These are phyloP conservation scores for Morus bassanus DNA, from an alignment of 2,797 vertebrate species.

Conservation along the genomic window DNA sequence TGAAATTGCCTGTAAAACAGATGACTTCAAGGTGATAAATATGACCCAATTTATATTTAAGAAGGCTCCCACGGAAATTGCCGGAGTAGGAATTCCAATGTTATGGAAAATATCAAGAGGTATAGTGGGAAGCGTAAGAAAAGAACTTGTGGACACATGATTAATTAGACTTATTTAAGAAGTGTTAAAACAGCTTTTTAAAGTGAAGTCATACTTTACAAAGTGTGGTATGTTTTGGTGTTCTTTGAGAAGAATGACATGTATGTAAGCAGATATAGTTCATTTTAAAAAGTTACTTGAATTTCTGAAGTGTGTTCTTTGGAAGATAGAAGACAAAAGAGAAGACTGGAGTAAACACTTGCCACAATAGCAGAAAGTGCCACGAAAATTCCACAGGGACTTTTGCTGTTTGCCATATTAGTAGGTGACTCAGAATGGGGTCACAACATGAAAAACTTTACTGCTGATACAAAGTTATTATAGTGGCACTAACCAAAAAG, in stretches of 20 bases:
- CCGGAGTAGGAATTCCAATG: neutral
- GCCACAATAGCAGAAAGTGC: neutral
- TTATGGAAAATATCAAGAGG: neutral
- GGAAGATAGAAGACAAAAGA: neutral
- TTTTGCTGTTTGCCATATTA: neutral
- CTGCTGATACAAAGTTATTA: neutral
- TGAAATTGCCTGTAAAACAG: neutral
- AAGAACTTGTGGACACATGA: neutral
- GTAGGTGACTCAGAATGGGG: neutral
- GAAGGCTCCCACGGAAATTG: neutral
- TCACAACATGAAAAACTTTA: neutral
- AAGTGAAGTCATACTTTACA: neutral
- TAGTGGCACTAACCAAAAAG: neutral
- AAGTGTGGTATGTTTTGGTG: neutral
- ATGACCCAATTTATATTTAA: neutral
- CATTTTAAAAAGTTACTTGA: neutral
- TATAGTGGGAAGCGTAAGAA: neutral
- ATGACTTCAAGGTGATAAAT: neutral
- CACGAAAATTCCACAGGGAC: neutral
- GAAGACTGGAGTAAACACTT: neutral
- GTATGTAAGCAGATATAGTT: neutral
- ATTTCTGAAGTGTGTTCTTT: neutral
- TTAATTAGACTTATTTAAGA: neutral
- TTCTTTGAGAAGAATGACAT: neutral
- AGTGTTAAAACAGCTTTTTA: neutral